A percentile compares a stretch with the other conserved stretches of the same genome.
Conservation (phyloP, 2,888 invertebrate species). For the Sminthurinus aureus region DNA sequence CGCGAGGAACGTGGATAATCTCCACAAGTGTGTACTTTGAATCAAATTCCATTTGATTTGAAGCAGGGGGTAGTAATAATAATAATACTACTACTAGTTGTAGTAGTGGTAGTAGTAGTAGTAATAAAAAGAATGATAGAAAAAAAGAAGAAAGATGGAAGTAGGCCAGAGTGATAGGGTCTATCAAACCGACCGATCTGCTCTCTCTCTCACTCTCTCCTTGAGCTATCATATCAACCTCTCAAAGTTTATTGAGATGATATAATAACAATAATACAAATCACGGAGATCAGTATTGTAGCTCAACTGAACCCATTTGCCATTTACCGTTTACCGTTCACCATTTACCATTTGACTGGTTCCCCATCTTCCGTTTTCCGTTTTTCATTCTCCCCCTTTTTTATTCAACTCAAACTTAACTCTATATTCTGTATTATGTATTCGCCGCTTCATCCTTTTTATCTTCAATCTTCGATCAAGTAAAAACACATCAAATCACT, state of each 20-base stretch:
- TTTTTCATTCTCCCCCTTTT: neutral
- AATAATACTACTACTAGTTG: neutral
- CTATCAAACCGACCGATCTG: no score
- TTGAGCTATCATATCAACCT: neutral
- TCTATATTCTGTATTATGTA: no score
- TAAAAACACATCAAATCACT: constrained; percentile 11
- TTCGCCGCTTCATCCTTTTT: neutral
- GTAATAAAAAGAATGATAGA: neutral
- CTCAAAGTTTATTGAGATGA: constrained; percentile 26
- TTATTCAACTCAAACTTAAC: no score
- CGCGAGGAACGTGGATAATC: neutral
- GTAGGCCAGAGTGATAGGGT: neutral
- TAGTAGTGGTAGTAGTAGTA: neutral
- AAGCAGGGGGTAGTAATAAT: neutral
- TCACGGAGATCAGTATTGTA: constrained; percentile 29
- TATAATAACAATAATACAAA: constrained; percentile 41
- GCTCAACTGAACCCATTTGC: constrained; percentile 14
- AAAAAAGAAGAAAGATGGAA: neutral
- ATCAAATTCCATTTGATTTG: no score
- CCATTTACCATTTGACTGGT: neutral
- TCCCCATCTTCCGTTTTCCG: no score
- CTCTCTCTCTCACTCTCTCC: neutral
- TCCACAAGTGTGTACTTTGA: no score
- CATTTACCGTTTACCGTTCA: constrained; percentile 7
- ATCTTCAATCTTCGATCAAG: neutral